Base-by-base conservation (phyloP, 53 echinoderm and acorn worm genomes). In the Holothuria leucospilota region DNA sequence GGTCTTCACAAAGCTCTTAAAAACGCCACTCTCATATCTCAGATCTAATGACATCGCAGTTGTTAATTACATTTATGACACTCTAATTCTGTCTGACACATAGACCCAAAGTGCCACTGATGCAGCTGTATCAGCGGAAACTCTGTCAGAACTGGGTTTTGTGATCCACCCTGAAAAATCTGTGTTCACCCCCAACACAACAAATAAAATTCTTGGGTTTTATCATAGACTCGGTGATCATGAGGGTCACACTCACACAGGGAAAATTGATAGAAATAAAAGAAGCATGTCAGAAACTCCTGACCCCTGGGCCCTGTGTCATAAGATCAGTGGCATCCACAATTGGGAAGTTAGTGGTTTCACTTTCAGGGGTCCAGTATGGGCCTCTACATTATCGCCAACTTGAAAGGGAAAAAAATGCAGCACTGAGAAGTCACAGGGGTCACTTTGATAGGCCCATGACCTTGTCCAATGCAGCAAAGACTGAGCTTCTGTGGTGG, bases 111-210 rank as follows among this genome's bases (percentile, higher is more conserved):
- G n/a, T n/a, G n/a, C n/a, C n/a, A n/a, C n/a, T n/a, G n/a, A n/a
- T n/a, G n/a, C n/a, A n/a, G n/a, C n/a, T n/a, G n/a, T n/a, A n/a
- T n/a, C n/a, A n/a, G n/a, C 66, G 28, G 16, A 66, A 1, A 66
- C 16, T 21, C 66, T 66, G n/a, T 66, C 66, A 21, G 2, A 66
- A 66, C n/a, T 66, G 66, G 66, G 66, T 66, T 66, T 66, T 21
- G 66, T 66, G n/a, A 66, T 66, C 66, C 66, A 66, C 66, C n/a
- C 66, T 18, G 66, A 66, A 66, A 66, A 86, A 58, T 89, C 86
- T 80, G 67, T 51, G 6, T 39, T 71, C 51, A 87, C 88, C 8
- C 88, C 88, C 62, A 51, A 7, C 18, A 64, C 85, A n/a, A 84
- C 89, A 14, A 71, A 84, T 68, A 49, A 69, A 21, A 26, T 66